phyloP scores from a whole-genome alignment of 2,888 invertebrate species.

The Sesia bembeciformis region DNA sequence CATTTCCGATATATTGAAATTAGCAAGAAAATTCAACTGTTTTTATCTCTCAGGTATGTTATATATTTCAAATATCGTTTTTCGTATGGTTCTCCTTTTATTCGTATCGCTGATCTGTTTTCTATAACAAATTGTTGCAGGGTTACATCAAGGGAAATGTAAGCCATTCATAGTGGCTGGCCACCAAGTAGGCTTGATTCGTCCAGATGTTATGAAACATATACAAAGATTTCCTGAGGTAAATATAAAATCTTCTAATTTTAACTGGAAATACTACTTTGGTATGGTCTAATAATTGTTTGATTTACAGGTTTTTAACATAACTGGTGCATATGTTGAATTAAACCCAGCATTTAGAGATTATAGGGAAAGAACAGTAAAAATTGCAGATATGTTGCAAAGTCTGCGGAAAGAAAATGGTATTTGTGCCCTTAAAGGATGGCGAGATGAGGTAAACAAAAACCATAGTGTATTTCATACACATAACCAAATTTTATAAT shows the following conservation, averaged over 20 bases:
- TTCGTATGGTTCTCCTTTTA: conserved; percentile 5
- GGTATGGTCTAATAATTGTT: neutral
- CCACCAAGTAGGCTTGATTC: conserved; percentile 90
- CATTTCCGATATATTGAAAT: conserved; percentile 77
- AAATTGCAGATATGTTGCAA: conserved; percentile 85
- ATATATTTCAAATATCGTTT: neutral
- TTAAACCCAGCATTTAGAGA: conserved; percentile 91
- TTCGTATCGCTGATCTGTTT: conserved; percentile 5
- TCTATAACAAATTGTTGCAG: conserved; percentile 52
- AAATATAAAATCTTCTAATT: conserved; percentile 15
- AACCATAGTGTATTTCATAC: neutral
- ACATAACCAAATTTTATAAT: neutral
- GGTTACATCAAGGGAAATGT: conserved; percentile 84
- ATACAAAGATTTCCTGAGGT: conserved; percentile 88
- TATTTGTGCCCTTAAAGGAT: conserved; percentile 89
- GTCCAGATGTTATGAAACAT: conserved; percentile 88
- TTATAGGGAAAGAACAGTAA: conserved; percentile 85
- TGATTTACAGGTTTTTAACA: conserved; percentile 78
- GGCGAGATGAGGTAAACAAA: conserved; percentile 91
- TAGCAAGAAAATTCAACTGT: conserved; percentile 91
- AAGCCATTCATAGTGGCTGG: conserved; percentile 92
- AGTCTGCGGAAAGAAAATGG: conserved; percentile 83
- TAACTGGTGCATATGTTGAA: conserved; percentile 82
- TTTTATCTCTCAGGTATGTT: conserved; percentile 87
- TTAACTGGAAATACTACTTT: neutral